Evolutionary conservation across 23 tunicate genomes (phyloP).

Genomic region (Clavelina lepadiformis): DNA sequence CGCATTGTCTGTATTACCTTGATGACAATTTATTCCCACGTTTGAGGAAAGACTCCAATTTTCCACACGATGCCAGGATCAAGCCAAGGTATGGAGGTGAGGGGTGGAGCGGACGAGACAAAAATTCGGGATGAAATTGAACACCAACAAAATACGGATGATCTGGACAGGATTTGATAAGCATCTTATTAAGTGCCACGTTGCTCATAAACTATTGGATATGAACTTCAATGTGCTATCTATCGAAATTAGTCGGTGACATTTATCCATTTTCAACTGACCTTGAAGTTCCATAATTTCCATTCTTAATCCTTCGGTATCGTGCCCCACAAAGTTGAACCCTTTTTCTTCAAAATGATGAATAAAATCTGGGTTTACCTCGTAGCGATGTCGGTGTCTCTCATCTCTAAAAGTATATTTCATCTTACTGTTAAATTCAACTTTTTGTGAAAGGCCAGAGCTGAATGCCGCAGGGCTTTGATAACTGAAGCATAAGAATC

Average conservation of each 20-base stretch:
- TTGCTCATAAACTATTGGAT: neutral
- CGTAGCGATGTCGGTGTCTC: slow-evolving; percentile 92
- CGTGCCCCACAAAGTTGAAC: slow-evolving; percentile 74
- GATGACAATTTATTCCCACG: slow-evolving; percentile 75
- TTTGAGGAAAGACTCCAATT: slow-evolving; percentile 42
- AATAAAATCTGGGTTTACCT: slow-evolving; percentile 77
- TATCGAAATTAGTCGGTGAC: neutral
- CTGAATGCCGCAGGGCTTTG: slow-evolving; percentile 82
- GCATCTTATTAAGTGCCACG: slow-evolving; percentile 8
- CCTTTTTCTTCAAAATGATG: slow-evolving; percentile 82
- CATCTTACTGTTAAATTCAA: slow-evolving; percentile 56
- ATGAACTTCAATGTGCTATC: neutral
- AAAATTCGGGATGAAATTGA: slow-evolving; percentile 95
- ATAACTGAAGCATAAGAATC: slow-evolving; percentile 96
- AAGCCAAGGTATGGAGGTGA: slow-evolving; percentile 94
- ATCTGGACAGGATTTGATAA: slow-evolving; percentile 20
- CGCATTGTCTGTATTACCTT: too few relatives aligned
- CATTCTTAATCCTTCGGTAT: slow-evolving; percentile 84
- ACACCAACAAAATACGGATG: slow-evolving; percentile 94
- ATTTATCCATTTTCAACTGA: neutral
- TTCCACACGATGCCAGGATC: slow-evolving; percentile 69
- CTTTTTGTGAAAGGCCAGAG: slow-evolving; percentile 62
- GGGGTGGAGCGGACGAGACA: slow-evolving; percentile 75
- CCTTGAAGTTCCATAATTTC: slow-evolving; percentile 90
- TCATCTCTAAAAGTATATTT: slow-evolving; percentile 40